Base-by-base conservation (phyloP, 2,888 invertebrate species). In the Corbicula japonica region DNA sequence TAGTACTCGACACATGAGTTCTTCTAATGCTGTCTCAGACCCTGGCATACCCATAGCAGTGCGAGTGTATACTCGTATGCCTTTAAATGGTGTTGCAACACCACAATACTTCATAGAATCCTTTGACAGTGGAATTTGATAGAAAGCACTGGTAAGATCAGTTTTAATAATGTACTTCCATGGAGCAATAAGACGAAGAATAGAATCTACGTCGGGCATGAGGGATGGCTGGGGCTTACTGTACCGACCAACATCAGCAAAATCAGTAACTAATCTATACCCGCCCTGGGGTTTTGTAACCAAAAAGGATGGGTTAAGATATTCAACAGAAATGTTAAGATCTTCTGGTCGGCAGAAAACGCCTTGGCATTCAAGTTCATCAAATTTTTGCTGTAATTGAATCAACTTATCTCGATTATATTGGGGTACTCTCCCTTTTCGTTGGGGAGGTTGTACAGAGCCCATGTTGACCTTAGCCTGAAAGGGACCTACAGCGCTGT, bases 31-130 rank as follows among this genome's bases (percentile, higher is more conserved):
- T 3, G 86, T 88, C 58, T 88, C 83, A 12, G 87, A 84, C 3
- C 84, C 85, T 3, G 85, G 86, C 86, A 86, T 87, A 12, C 85
- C 86, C 83, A 86, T 86, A 1, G 84, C 84, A 35, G 76, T 73
- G 21, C 83, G 23, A n/a, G 78, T 56, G n/a, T 84, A 83, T 8
- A 74, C 82, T 1, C 74, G 56, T 2, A 75, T 66, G 0, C 83
- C 83, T 10, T 61, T 41, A 32, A 41, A 72, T 32, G 74, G 83
- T 15, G 82, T 84, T 2, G 56, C 75, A 10, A 87, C 79, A 4
- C 81, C 79, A 56, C 81, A 85, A 35, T 81, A 85, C 35, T 80
- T 85, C 69, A 82, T 72, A 12, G 80, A 81, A 1, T 72, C 60
- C n/a, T 44, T 30, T 1, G 78, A 52, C 3, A 85, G 61, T 0